phyloP scores from a whole-genome alignment of 2,888 invertebrate genomes.

The Luperina testacea region DNA sequence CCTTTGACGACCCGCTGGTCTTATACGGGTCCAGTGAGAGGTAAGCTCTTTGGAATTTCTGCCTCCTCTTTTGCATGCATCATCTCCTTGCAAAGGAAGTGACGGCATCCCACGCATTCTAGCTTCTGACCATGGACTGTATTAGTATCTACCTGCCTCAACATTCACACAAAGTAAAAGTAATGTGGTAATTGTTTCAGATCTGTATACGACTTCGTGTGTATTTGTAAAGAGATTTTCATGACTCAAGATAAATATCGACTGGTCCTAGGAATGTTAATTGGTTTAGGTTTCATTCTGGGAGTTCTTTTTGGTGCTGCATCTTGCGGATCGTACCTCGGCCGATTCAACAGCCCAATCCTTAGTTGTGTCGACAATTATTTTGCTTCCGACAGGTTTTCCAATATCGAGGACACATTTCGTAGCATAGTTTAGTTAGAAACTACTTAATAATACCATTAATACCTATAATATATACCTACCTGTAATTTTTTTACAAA shows the following conservation, averaged over 20 bases:
- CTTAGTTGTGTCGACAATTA: constrained; percentile 82
- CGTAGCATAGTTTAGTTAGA: constrained; percentile 73
- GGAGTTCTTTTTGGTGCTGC: constrained; percentile 83
- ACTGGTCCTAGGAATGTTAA: constrained; percentile 69
- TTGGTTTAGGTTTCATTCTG: constrained; percentile 72
- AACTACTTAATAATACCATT: constrained; percentile 13
- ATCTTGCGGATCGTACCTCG: constrained; percentile 80
- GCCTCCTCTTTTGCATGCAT: background rate
- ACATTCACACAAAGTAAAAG: constrained; percentile 8
- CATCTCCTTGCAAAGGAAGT: background rate
- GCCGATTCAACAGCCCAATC: constrained; percentile 83
- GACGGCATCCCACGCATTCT: background rate
- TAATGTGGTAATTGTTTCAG: constrained; percentile 73
- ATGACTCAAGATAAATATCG: constrained; percentile 74
- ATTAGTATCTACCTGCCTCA: background rate
- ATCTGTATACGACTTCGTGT: constrained; percentile 78
- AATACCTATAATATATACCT: constrained; percentile 7
- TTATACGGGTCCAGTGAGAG: background rate
- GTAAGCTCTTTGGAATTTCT: background rate
- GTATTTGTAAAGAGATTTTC: constrained; percentile 77
- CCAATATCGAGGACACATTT: constrained; percentile 74
- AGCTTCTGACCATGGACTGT: background rate
- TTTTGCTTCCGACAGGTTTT: constrained; percentile 75
- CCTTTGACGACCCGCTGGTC: background rate
- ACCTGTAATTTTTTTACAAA: constrained; percentile 20